Evolutionary conservation across 2,888 invertebrate genomes (phyloP), one percentile per base, ranked within the genome.

Genomic region (Ormyrus rosae): DNA sequence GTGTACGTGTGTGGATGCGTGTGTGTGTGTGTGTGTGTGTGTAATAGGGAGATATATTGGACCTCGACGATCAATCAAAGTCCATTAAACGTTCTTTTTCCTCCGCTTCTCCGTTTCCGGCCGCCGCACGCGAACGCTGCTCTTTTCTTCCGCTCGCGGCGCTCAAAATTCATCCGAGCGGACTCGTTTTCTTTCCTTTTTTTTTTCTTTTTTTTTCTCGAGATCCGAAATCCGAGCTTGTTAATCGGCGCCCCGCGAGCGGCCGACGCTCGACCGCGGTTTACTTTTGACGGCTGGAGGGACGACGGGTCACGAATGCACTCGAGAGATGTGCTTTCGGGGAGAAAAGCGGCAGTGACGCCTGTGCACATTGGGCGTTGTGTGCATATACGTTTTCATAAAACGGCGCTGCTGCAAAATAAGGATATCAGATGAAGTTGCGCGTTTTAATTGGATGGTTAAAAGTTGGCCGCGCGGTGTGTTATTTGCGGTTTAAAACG

Each of bases 51-150:
- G 48, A 63, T 56, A 79, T 73, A 73, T 61, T n/a, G 65, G 60
- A 11, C 34, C 51, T 50, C 60, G 45, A 51, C 77, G 77, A 82
- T 82, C 82, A 77, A 82, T 82, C 80, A 77, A 80, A 82, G 77
- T 82, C 80, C 55, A 56, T 48, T 55, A 65, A 45, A 76, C 63
- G 34, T 71, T 71, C 55, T 72, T 63, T 34, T 34, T 34, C 34
- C 34, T 34, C 34, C 34, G 34, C 34, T 34, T 55, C 70, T 6
- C 46, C 2, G 51, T 51, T 10, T 9, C 46, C 55, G 11, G 13
- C 34, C 67, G 48, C 58, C 19, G 46, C 56, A 74, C 45, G 5
- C 34, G 65, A 34, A 34, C 34, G 34, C 34, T 34, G n/a, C 10
- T 9, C 46, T 64, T 19, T 50, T 7, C 19, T 7, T 6, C 34